Evolutionary conservation across 1,140 invertebrate genomes (phyloP).

Genomic region (Monomorium pharaonis): DNA sequence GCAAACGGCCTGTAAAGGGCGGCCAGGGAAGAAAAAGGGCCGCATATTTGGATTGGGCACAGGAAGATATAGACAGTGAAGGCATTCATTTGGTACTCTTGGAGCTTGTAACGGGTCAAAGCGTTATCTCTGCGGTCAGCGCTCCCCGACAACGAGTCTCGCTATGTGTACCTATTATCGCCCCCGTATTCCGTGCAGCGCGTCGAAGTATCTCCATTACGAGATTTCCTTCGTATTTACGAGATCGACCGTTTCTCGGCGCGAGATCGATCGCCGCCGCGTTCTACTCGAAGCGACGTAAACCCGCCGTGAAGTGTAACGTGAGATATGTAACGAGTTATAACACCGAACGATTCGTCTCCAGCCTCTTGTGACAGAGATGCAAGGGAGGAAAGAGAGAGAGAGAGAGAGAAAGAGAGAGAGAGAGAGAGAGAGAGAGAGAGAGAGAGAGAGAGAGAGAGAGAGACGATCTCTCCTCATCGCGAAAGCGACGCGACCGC

Average conservation of each 20-base stretch:
- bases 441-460: too few species aligned
- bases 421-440: too few species aligned
- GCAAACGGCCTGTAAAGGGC: constrained; percentile 66
- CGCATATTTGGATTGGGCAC: constrained; percentile 78
- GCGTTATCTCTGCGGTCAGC: constrained; percentile 83
- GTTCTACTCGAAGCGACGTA: not conserved
- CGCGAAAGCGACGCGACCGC: not conserved
- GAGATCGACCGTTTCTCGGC: constrained; percentile 51
- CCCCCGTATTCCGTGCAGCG: constrained; percentile 67
- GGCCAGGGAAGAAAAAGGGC: constrained; percentile 77
- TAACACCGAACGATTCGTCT: not conserved
- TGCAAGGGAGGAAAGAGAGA: not conserved
- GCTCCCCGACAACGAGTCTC: constrained; percentile 79
- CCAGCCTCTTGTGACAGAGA: not conserved
- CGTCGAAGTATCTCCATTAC: constrained; percentile 55
- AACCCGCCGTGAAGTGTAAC: not conserved
- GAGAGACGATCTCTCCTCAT: not conserved
- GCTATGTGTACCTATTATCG: constrained; percentile 77
- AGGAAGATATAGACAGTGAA: constrained; percentile 80
- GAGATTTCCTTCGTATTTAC: constrained; percentile 60
- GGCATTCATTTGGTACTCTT: constrained; percentile 81
- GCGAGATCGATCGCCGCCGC: not conserved
- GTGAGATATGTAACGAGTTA: not conserved
- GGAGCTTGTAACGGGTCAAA: constrained; percentile 82
- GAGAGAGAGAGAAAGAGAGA: too few species aligned